phyloP scores from a whole-genome alignment of 2,113 vertebrate species.

The Oxyura jamaicensis region DNA sequence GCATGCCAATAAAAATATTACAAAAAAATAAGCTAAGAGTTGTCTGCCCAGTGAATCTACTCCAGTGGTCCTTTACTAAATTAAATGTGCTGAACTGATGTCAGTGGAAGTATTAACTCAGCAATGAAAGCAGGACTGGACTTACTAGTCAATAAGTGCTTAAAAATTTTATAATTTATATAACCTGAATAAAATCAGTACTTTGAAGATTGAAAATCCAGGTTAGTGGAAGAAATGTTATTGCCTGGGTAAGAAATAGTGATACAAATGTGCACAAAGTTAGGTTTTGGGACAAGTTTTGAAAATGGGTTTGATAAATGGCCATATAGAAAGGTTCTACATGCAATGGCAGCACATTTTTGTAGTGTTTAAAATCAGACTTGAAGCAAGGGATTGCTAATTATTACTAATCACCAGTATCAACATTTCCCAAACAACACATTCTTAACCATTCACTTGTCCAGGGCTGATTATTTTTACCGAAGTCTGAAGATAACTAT shows the following conservation, averaged over 20 bases:
- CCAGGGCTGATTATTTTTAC: background rate
- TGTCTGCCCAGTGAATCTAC: background rate
- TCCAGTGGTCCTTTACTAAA: background rate
- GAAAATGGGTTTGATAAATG: background rate
- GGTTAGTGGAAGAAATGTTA: background rate
- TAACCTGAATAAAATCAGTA: background rate
- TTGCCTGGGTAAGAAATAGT: background rate
- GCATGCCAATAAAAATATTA: background rate
- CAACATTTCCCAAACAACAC: background rate
- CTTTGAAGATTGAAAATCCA: background rate
- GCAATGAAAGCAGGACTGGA: background rate
- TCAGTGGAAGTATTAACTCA: background rate
- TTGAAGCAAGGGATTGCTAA: background rate
- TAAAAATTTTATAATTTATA: background rate
- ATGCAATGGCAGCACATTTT: background rate
- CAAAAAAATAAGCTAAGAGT: constrained; percentile 6
- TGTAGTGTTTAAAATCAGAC: background rate
- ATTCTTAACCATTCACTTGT: background rate
- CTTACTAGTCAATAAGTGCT: background rate
- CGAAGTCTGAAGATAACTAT: background rate
- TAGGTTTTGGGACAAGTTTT: background rate
- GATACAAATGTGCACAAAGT: background rate
- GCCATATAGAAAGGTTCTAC: background rate
- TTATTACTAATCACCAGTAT: background rate
- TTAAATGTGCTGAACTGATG: background rate